Evolutionary conservation across 1,140 invertebrate genomes (phyloP).

Genomic region (Hyles vespertilio): DNA sequence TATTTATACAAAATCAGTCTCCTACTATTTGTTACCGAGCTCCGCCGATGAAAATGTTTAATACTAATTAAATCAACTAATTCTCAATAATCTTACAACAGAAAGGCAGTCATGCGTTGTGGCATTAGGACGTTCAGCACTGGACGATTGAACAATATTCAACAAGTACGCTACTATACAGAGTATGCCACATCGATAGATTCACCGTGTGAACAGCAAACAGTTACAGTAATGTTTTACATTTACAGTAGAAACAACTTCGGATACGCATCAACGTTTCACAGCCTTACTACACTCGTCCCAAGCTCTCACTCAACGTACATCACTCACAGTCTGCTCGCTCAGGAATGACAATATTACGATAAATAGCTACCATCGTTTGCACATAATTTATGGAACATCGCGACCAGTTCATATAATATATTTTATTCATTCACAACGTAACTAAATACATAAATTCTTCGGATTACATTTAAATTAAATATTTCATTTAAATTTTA

Average conservation of each 20-base stretch:
- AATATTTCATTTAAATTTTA: too few relatives aligned
- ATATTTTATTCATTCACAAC: too few relatives aligned
- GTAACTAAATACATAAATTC: too few relatives aligned
- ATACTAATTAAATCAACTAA: conserved; percentile 38
- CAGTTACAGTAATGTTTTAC: too few relatives aligned
- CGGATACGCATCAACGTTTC: conserved; percentile 47
- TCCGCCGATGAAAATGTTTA: conserved; percentile 30
- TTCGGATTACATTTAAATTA: too few relatives aligned
- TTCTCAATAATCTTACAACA: conserved; percentile 30
- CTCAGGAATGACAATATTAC: conserved; percentile 61
- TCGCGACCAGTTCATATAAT: too few relatives aligned
- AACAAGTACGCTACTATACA: not conserved
- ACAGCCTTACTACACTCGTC: conserved; percentile 70
- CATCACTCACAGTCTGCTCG: conserved; percentile 44
- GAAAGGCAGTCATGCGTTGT: conserved; percentile 37
- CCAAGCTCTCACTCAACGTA: conserved; percentile 51
- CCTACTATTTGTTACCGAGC: conserved; percentile 68
- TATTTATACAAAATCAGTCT: conserved; percentile 73
- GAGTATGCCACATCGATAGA: too few relatives aligned
- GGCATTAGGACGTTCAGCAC: conserved; percentile 47
- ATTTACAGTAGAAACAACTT: conserved; percentile 27
- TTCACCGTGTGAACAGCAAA: too few relatives aligned
- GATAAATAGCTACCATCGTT: conserved; percentile 52
- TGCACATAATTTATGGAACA: conserved; percentile 3
- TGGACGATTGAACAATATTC: conserved; percentile 47